Base-by-base conservation (phyloP, 1,140 invertebrate species). In the Tyrophagus putrescentiae region DNA sequence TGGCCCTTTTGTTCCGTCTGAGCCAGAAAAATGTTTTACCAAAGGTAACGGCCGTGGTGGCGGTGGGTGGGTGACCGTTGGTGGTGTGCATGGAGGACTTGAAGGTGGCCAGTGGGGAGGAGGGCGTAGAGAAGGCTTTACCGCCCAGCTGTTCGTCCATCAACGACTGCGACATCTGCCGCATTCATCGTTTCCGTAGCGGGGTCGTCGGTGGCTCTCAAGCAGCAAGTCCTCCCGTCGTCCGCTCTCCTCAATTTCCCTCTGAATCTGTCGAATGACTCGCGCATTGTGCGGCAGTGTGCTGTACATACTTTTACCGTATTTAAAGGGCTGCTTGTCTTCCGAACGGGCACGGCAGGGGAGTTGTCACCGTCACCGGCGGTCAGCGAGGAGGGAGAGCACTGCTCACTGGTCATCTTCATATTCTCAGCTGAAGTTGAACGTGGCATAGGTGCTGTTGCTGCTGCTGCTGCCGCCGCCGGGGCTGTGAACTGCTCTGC, bases 1-100 rank as follows among this genome's bases (percentile, higher is more conserved):
- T 83, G 73, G 87, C 87, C 75, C 85, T 80, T 64, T 75, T 76
- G 62, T 73, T 73, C 50, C 71, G 67, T 64, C 70, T 70, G 64
- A 75, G 68, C 60, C 78, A 78, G 75, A 81, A 72, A 67, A 78
- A 73, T 70, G 77, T 76, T 80, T 81, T 83, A 80, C 82, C 82
- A 72, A 84, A 83, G 60, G 74, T 77, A 56, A 81, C 80, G 74
- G 79, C 71, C 29, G 68, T 67, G n/a, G 62, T 21, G n/a, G 60
- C 65, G 53, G 27, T 63, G 33, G 52, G 28, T 48, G 18, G 28
- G n/a, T 42, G 28, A 48, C 53, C 13, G 21, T 33, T 41, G 11
- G 33, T 57, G 7, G 29, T 9, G 21, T 48, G 29, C 6, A 28
- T 13, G 13, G 45, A 48, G 21, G 45, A 48, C 21, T 39, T 33